Evolutionary conservation across 1,140 invertebrate species (phyloP), one percentile per base, ranked within the genome.

Genomic region (Pristionchus pacificus): DNA sequence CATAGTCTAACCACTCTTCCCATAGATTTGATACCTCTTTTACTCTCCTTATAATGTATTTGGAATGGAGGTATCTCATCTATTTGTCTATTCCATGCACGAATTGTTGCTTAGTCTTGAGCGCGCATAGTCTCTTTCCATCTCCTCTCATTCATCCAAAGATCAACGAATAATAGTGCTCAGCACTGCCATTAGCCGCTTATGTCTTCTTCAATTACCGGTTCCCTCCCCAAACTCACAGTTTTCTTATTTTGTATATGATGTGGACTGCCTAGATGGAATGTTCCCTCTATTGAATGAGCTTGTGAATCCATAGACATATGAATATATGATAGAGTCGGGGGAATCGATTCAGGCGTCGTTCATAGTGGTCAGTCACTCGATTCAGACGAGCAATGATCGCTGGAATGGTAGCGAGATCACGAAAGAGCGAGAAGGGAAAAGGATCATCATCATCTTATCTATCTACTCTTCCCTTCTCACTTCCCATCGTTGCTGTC

Each of bases 161-260:
- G n/a, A n/a, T n/a, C n/a, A n/a, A n/a, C n/a, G n/a, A n/a, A n/a
- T 49, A 6, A 10, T 49, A 49, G 6, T 49, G 6, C 38, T 49
- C 38, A 49, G 19, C 38, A 10, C 38, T 49, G 38, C 38, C 6
- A 49, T 19, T 49, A 49, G 6, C 6, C 38, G 38, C 38, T 49
- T 65, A 2, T 65, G n/a, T 13, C 38, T 65, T 27, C 24, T 65
- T 27, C 49, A 49, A 57, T 58, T 68, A 58, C 60, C 60, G 49
- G 66, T 58, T 59, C 55, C 30, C 66, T 29, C 64, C 0, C 14
- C 49, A 65, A 65, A 49, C n/a, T n/a, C n/a, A n/a, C n/a, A n/a
- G n/a, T n/a, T n/a, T n/a, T n/a, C n/a, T n/a, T n/a, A n/a, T n/a
- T n/a, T n/a, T n/a, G n/a, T n/a, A n/a, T n/a, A n/a, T n/a, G n/a